phyloP scores from a whole-genome alignment of 2,888 invertebrate species.

The Noctua fimbriata region DNA sequence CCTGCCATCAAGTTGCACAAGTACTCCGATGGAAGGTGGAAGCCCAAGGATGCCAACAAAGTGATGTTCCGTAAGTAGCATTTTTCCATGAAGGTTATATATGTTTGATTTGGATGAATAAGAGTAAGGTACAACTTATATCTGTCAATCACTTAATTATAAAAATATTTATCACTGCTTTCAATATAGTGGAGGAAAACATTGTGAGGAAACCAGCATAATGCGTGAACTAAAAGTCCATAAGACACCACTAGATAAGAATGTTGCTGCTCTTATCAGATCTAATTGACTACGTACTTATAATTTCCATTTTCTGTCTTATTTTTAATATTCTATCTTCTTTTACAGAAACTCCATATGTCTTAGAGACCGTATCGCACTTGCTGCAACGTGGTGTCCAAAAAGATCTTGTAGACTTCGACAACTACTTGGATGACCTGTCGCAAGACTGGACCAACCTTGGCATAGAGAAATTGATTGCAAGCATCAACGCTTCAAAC shows the following conservation, averaged over 20 bases:
- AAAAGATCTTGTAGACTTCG: constrained; percentile 97
- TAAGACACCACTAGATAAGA: not conserved
- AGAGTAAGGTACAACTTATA: not conserved
- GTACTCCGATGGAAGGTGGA: constrained; percentile 94
- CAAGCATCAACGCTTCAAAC: constrained; percentile 79
- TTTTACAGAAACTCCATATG: constrained; percentile 84
- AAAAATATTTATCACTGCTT: not conserved
- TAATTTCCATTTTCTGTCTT: not conserved
- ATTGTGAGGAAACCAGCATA: not conserved
- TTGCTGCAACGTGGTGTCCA: constrained; percentile 94
- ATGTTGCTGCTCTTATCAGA: not conserved
- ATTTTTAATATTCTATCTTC: not conserved
- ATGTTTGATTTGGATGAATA: not conserved
- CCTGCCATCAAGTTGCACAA: constrained; percentile 94
- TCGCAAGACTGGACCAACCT: constrained; percentile 97
- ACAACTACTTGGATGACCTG: constrained; percentile 98
- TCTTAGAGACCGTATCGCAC: constrained; percentile 92
- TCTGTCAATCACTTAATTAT: not conserved
- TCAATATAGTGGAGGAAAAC: not conserved
- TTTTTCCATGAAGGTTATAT: not conserved
- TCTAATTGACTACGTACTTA: not conserved
- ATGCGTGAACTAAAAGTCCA: not conserved
- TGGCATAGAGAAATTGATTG: constrained; percentile 84
- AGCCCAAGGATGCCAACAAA: constrained; percentile 81
- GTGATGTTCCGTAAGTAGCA: constrained; percentile 82